Base-by-base conservation (phyloP, 2,797 vertebrate genomes). In the Micropoecilia bifurca region DNA sequence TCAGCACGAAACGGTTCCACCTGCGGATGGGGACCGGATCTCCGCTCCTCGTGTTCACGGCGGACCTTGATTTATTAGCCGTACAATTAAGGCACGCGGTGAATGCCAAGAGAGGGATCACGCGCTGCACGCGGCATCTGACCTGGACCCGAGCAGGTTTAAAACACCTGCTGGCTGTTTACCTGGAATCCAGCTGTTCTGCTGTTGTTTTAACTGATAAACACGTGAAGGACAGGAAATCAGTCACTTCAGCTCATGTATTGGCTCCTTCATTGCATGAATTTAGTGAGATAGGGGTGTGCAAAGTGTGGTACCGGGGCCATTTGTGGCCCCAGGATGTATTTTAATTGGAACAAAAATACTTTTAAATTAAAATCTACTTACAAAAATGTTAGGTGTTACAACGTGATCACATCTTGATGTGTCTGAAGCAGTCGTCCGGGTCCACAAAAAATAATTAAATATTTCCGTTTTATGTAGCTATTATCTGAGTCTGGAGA, bases 31-130 rank as follows among this genome's bases (percentile, higher is more conserved):
- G 50, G 88, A 95, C 94, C 87, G 93, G 96, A 95, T 95, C 95
- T 85, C 93, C 95, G 86, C 97, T 97, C 97, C 96, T 95, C 96
- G 97, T 97, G 97, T 97, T 97, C 97, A 97, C 97, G 94, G 97
- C 95, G 97, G 96, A 97, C 97, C 97, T 97, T 97, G 97, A 97
- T 97, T 97, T 97, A 96, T 96, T 93, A 95, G 83, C 97, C 96
- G 93, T 94, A 93, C 82, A 90, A 83, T 79, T 86, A 98, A 98
- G 97, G 97, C 97, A 98, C 97, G 97, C 97, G 97, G 97, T 98
- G 97, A 98, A 98, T 98, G 97, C 97, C 97, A 98, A 98, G 97
- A 97, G 90, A 96, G 97, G 76, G 94, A 95, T 53, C 55, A 59
- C 55, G 28, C 57, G 28, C n/a, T 61, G 57, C n/a, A 13, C 10